Evolutionary conservation across 2,888 invertebrate genomes (phyloP).

Genomic region (Tiliacea aurago): DNA sequence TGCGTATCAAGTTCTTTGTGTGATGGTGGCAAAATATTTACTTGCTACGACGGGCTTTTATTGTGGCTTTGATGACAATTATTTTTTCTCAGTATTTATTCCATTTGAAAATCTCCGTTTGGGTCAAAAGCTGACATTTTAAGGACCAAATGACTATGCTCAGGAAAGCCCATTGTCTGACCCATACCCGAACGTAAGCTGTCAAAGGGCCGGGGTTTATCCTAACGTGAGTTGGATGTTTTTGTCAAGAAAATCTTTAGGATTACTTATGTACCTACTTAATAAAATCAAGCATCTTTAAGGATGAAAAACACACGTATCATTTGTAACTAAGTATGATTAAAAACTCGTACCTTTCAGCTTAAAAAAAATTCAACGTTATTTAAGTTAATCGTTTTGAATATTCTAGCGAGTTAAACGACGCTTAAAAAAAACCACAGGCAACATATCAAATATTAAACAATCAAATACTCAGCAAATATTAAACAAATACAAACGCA

Average conservation of each 20-base stretch:
- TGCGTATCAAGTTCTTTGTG: not conserved
- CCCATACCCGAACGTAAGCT: slow-evolving; percentile 1
- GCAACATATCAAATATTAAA: not conserved
- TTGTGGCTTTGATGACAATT: not conserved
- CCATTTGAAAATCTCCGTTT: not conserved
- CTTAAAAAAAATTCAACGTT: not conserved
- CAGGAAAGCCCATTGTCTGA: not conserved
- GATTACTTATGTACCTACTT: not conserved
- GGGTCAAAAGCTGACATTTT: slow-evolving; percentile 11
- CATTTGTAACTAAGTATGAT: not conserved
- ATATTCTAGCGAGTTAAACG: not conserved
- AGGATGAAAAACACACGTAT: not conserved
- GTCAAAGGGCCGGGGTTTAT: not conserved
- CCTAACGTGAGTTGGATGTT: not conserved
- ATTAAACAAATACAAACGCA: not conserved
- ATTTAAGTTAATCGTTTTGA: not conserved
- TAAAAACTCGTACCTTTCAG: not conserved
- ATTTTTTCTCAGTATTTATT: not conserved
- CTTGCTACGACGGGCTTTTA: not conserved
- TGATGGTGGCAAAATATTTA: not conserved
- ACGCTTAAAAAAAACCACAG: not conserved
- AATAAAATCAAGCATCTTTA: not conserved
- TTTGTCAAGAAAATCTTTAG: not conserved
- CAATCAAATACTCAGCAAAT: no score
- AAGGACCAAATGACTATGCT: slow-evolving; percentile 3